Conservation (phyloP, 2,888 invertebrate genomes). For the Hoplodrina blanda region DNA sequence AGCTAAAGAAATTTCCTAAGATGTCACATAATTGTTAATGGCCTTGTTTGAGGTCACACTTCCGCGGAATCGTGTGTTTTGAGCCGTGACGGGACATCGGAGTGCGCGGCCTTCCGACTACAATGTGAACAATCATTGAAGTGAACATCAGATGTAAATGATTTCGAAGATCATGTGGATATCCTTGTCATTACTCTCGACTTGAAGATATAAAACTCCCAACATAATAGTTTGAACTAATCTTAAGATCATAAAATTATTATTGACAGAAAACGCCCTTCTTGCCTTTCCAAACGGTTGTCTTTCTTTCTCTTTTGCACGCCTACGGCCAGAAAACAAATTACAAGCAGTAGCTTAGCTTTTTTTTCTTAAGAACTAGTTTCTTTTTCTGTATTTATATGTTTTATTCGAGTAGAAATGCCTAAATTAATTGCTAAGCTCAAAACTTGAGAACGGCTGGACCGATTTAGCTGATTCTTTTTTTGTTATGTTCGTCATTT, state of each 20-base stretch:
- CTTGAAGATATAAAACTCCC: not conserved
- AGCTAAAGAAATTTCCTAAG: conserved; percentile 59
- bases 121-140: conserved; percentile 11
- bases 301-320: not conserved
- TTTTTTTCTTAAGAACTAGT: not conserved
- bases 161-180: conserved; percentile 1
- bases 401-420: too few relatives aligned
- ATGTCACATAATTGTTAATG: conserved; percentile 64
- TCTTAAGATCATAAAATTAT: not conserved
- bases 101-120: conserved; percentile 49
- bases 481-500: too few relatives aligned
- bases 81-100: conserved; percentile 59
- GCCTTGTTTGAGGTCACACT: conserved; percentile 67
- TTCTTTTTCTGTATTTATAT: too few relatives aligned
- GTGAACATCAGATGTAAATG: conserved; percentile 13
- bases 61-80: conserved; percentile 61
- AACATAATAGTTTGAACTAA: not conserved
- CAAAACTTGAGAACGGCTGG: too few relatives aligned
- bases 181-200: not conserved
- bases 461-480: too few relatives aligned
- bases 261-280: not conserved
- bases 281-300: not conserved
- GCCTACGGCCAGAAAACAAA: not conserved
- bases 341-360: not conserved
- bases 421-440: too few relatives aligned